Conservation (phyloP, 2,797 vertebrate species). For the Tokudaia tokunoshimensis region DNA sequence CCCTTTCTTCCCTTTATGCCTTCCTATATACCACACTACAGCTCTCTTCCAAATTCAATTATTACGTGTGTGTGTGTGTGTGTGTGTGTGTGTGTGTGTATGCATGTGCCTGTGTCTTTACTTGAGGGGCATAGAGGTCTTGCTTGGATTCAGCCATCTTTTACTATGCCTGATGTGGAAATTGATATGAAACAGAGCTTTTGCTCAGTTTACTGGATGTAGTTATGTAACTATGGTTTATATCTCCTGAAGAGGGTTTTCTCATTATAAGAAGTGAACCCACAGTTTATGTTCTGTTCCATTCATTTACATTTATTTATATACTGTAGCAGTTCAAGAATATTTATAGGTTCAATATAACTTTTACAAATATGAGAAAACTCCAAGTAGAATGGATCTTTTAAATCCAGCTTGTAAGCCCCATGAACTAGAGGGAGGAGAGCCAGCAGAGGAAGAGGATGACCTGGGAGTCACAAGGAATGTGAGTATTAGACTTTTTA, state of each 20-base stretch:
- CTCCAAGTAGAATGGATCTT: neutral
- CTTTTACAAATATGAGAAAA: neutral
- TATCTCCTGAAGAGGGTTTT: neutral
- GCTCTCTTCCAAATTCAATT: neutral
- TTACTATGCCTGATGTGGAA: neutral
- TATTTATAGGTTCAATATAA: too few relatives aligned
- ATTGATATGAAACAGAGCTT: neutral
- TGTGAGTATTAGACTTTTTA: neutral
- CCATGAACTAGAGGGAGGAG: neutral
- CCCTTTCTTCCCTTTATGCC: neutral
- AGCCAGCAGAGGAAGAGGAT: neutral
- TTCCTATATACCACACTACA: neutral
- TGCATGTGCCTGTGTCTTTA: too few relatives aligned
- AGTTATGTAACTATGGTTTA: neutral
- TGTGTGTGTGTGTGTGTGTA: too few relatives aligned
- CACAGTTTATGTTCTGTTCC: neutral
- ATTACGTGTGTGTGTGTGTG: too few relatives aligned
- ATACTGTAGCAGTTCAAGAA: neutral
- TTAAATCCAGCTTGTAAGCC: neutral
- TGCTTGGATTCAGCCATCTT: neutral
- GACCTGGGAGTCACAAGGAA: neutral
- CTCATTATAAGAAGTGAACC: neutral
- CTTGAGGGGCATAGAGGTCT: neutral
- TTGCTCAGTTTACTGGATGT: neutral
- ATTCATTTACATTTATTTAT: neutral